phyloP scores from a whole-genome alignment of 2,113 vertebrate species.

The Brachypteracias leptosomus region DNA sequence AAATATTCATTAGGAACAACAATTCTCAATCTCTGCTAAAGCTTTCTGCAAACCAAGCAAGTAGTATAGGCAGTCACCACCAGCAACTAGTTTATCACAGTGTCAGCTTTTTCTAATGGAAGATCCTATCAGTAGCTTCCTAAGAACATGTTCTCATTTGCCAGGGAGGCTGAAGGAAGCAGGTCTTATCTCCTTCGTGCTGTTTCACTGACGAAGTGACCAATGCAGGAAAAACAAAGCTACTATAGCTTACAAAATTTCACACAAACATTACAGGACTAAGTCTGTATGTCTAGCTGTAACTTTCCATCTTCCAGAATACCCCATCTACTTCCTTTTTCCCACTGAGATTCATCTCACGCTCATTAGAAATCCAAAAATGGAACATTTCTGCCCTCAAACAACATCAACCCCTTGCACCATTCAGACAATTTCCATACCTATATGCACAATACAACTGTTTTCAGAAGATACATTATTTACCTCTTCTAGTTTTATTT shows the following conservation, averaged over 20 bases:
- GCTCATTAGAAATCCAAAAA: not conserved
- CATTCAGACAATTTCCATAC: not conserved
- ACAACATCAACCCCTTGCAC: not conserved
- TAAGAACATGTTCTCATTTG: not conserved
- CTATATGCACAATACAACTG: not conserved
- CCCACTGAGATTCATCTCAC: not conserved
- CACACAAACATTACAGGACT: not conserved
- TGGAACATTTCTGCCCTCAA: not conserved
- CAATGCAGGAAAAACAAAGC: not conserved
- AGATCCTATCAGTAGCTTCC: constrained; percentile 45
- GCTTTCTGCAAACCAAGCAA: not conserved
- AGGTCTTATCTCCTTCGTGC: not conserved
- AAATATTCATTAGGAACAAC: not conserved
- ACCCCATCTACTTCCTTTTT: not conserved
- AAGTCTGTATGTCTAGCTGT: no score
- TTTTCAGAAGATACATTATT: constrained; percentile 61
- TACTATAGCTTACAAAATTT: not conserved
- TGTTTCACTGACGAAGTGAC: not conserved
- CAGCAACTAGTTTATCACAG: not conserved
- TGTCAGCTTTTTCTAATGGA: not conserved
- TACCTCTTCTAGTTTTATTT: constrained; percentile 47
- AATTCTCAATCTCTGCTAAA: not conserved
- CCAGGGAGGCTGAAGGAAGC: not conserved
- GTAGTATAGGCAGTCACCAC: not conserved
- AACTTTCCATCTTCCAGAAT: not conserved